Evolutionary conservation across 1,140 invertebrate genomes (phyloP).

Genomic region (Vanessa tameamea): DNA sequence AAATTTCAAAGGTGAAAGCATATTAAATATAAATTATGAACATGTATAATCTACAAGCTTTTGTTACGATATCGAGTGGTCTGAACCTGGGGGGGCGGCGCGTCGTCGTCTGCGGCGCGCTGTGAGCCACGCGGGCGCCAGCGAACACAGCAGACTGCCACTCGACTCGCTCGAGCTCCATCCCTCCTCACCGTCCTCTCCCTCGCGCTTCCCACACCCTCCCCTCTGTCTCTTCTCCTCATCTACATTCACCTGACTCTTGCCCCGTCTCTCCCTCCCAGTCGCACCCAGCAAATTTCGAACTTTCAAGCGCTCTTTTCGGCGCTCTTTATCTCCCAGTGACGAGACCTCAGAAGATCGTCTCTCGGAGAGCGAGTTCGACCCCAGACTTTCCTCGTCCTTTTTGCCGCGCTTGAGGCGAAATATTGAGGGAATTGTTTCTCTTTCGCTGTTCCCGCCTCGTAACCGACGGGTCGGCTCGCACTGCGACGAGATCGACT

Average conservation of each 20-base stretch:
- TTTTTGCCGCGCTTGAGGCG: constrained; percentile 37
- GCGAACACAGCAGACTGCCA: constrained; percentile 62
- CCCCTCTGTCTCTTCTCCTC: constrained; percentile 24
- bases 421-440: constrained; percentile 33
- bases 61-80: neutral
- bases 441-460: constrained; percentile 33
- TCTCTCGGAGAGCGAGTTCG: constrained; percentile 25
- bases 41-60: neutral
- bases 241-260: constrained; percentile 10
- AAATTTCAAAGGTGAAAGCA: too few species aligned
- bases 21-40: too few species aligned
- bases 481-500: constrained; percentile 41
- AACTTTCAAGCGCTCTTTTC: constrained; percentile 21
- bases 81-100: constrained; percentile 42
- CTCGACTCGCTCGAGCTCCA: constrained; percentile 65
- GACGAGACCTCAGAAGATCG: constrained; percentile 29
- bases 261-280: constrained; percentile 18
- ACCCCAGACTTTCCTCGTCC: constrained; percentile 12
- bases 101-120: constrained; percentile 46
- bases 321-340: constrained; percentile 19
- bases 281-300: constrained; percentile 27
- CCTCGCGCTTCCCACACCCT: constrained; percentile 26
- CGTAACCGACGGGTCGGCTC: constrained; percentile 37
- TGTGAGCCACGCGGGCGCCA: constrained; percentile 66
- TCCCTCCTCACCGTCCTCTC: constrained; percentile 43